A percentile compares a stretch with the other conserved stretches of the same genome.
Evolutionary conservation across 2,797 vertebrate genomes (phyloP).

Genomic region (Dendrocincla fuliginosa): DNA sequence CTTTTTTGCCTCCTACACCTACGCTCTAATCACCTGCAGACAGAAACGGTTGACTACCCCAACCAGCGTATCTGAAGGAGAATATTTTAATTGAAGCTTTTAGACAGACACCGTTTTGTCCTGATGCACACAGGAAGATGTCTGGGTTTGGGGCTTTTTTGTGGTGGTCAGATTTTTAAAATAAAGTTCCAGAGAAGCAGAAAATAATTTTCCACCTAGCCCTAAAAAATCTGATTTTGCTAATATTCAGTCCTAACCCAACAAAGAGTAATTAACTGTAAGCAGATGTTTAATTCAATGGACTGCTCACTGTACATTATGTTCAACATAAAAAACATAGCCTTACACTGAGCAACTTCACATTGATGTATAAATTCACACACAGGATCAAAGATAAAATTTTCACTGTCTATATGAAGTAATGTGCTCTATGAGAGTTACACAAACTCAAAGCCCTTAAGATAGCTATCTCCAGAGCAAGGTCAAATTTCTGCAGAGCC

Average conservation of each 20-base stretch:
- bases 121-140: background rate
- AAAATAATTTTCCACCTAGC: background rate
- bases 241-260: background rate
- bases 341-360: background rate
- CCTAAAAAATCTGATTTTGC: background rate
- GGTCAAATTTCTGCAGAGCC: conserved; percentile 49
- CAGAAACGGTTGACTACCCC: background rate
- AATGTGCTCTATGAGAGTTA: background rate
- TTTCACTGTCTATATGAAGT: background rate
- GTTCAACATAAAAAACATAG: background rate
- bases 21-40: background rate
- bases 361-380: background rate
- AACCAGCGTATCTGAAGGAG: fast-evolving
- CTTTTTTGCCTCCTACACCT: background rate
- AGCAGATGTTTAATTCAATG: background rate
- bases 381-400: background rate
- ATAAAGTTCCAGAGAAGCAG: background rate
- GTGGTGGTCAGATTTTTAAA: fast-evolving
- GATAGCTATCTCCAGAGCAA: background rate
- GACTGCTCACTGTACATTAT: background rate
- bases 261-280: background rate
- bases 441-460: conserved; percentile 11
- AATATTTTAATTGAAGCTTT: background rate
- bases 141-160: background rate
- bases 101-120: background rate